Conservation (phyloP, 2,113 vertebrate species). For the Notiomystis cincta region DNA sequence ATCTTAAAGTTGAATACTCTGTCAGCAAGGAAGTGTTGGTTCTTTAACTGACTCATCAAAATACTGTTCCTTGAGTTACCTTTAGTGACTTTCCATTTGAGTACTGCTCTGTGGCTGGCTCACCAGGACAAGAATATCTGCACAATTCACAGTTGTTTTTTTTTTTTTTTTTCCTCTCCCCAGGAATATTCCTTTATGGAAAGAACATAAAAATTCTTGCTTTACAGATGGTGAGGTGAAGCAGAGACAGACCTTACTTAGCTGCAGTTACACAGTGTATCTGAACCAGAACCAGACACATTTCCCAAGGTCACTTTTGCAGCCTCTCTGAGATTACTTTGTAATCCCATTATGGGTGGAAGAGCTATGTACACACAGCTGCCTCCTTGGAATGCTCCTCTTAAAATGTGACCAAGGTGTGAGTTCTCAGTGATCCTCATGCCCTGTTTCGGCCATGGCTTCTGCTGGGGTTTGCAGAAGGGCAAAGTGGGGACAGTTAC, state of each 20-base stretch:
- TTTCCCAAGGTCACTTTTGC: constrained; percentile 33
- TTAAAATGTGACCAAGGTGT: neutral
- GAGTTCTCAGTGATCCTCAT: neutral
- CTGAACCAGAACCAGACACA: constrained; percentile 14
- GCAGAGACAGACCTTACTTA: neutral
- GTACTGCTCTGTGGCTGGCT: neutral
- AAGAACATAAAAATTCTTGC: neutral
- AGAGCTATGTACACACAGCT: neutral
- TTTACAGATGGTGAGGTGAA: constrained; percentile 37
- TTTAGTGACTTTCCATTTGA: constrained; percentile 12
- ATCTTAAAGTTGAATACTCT: constrained; percentile 36
- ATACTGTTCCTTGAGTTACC: neutral
- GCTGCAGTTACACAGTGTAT: neutral
- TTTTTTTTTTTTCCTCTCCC: neutral
- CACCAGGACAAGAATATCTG: neutral
- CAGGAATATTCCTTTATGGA: constrained; percentile 19
- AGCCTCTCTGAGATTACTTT: neutral
- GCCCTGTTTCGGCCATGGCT: neutral
- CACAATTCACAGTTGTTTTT: neutral
- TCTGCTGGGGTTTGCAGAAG: neutral
- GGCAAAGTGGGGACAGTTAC: neutral
- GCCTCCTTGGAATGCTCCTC: neutral
- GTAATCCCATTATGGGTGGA: constrained; percentile 1
- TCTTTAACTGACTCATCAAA: constrained; percentile 51
- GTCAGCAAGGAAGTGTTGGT: constrained; percentile 42